Evolutionary conservation across 2,797 vertebrate genomes (phyloP).

Genomic region (Leuciscus waleckii): DNA sequence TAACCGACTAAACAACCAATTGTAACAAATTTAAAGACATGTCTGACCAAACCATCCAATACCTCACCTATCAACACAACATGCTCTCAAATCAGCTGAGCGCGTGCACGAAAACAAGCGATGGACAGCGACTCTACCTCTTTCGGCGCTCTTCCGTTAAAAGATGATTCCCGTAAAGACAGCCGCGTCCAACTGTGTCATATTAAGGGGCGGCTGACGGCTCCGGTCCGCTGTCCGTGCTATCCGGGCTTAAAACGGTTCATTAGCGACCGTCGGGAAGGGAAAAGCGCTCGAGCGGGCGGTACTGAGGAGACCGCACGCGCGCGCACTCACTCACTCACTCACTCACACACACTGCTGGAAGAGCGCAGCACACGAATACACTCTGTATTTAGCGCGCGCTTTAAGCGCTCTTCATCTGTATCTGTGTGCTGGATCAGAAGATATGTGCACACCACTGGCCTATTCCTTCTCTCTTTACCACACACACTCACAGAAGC

Average conservation of each 20-base stretch:
- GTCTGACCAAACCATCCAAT: slow-evolving; percentile 6
- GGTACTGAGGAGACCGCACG: slow-evolving; percentile 58
- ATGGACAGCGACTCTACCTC: slow-evolving; percentile 64
- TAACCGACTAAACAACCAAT: slow-evolving; percentile 6
- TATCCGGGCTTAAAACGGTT: slow-evolving; percentile 82
- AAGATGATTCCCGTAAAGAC: slow-evolving; percentile 62
- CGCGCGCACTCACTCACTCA: not conserved
- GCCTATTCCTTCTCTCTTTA: slow-evolving; percentile 59
- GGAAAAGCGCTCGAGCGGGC: slow-evolving; percentile 77
- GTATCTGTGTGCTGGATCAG: slow-evolving; percentile 39
- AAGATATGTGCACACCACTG: slow-evolving; percentile 65
- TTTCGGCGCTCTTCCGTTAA: slow-evolving; percentile 66
- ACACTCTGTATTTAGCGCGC: slow-evolving; percentile 69
- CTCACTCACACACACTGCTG: slow-evolving; percentile 49
- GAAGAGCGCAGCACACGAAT: slow-evolving; percentile 69
- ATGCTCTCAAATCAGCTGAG: slow-evolving; percentile 44
- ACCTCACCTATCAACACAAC: slow-evolving; percentile 11
- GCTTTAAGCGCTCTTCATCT: slow-evolving; percentile 51
- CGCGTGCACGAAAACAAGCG: slow-evolving; percentile 50
- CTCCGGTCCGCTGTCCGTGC: slow-evolving; percentile 69
- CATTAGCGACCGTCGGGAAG: slow-evolving; percentile 76
- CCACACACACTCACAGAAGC: slow-evolving; percentile 46
- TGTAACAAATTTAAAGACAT: not conserved
- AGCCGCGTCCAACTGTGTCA: slow-evolving; percentile 75
- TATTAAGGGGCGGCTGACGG: slow-evolving; percentile 69